Percentiles rank a stretch among this genome's conserved stretches.
Conservation (phyloP, 2,888 invertebrate species). For the Blomia tropicalis region DNA sequence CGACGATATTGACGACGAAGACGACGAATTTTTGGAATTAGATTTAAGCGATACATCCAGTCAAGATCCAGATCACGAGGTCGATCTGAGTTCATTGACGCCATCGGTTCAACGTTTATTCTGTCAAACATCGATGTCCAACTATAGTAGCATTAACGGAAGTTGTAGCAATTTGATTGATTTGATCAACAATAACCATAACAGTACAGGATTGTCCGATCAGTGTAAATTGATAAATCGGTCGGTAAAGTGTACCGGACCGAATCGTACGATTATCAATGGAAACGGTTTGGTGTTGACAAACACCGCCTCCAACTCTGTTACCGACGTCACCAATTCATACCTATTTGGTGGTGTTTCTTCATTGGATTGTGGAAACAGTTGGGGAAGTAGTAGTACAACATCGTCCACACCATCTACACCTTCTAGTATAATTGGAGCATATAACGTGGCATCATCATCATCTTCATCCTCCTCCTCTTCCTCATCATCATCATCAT, state of each 20-base stretch:
- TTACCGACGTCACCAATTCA: neutral
- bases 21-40: neutral
- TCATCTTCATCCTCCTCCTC: no score
- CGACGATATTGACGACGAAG: neutral
- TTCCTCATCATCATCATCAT: no score
- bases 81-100: slow-evolving; percentile 3
- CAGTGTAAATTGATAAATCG: no score
- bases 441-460: neutral
- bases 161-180: neutral
- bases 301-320: no score
- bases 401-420: neutral
- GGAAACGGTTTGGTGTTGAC: no score
- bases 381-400: neutral
- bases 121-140: slow-evolving; percentile 3
- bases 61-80: neutral
- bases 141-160: neutral
- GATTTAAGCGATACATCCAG: slow-evolving; percentile 7
- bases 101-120: slow-evolving; percentile 5
- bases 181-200: no score
- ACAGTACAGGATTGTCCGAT: no score
- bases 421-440: slow-evolving; percentile 5
- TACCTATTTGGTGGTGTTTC: neutral
- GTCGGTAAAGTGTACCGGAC: no score
- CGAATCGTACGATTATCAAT: no score
- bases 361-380: neutral